A percentile compares a stretch with the other conserved stretches of the same genome.
These are phyloP conservation scores for Diadromus collaris DNA, from an alignment of 2,888 invertebrate genomes.

Conservation along the genomic window DNA sequence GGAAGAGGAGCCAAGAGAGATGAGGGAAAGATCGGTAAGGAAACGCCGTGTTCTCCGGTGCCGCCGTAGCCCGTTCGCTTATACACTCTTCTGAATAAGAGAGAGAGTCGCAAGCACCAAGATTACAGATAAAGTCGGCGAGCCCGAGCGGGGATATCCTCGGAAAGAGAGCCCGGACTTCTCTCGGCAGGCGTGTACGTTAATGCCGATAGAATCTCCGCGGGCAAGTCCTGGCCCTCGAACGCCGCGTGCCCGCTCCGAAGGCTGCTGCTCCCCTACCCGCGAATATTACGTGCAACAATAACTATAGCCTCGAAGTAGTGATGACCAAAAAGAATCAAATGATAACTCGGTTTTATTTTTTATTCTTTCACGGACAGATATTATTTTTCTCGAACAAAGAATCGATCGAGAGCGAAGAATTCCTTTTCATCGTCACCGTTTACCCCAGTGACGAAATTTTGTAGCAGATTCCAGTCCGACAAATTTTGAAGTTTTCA, in stretches of 20 bases:
- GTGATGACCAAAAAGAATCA: background rate
- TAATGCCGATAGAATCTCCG: slow-evolving; percentile 70
- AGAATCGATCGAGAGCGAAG: no score
- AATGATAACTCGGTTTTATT: no score
- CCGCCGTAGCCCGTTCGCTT: slow-evolving; percentile 3
- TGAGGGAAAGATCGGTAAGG: slow-evolving; percentile 50
- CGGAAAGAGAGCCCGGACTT: slow-evolving; percentile 44
- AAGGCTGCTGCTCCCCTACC: background rate
- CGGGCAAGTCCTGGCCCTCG: slow-evolving; percentile 46
- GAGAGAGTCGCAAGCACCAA: slow-evolving; percentile 62
- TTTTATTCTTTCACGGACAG: no score
- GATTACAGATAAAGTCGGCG: slow-evolving; percentile 64
- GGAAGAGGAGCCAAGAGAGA: slow-evolving; percentile 31
- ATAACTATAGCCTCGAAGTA: background rate
- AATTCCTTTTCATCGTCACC: no score
- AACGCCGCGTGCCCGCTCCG: slow-evolving; percentile 14
- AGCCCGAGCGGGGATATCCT: slow-evolving; percentile 53
- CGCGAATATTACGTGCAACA: slow-evolving; percentile 6
- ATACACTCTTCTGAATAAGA: slow-evolving; percentile 31
- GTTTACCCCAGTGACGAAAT: no score
- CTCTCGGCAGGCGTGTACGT: slow-evolving; percentile 68
- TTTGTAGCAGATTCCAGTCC: no score
- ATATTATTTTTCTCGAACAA: no score
- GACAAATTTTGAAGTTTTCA: no score
- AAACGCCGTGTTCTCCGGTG: slow-evolving; percentile 42